Conservation (phyloP, 1,140 invertebrate genomes). For the Steinernema khuongi region DNA sequence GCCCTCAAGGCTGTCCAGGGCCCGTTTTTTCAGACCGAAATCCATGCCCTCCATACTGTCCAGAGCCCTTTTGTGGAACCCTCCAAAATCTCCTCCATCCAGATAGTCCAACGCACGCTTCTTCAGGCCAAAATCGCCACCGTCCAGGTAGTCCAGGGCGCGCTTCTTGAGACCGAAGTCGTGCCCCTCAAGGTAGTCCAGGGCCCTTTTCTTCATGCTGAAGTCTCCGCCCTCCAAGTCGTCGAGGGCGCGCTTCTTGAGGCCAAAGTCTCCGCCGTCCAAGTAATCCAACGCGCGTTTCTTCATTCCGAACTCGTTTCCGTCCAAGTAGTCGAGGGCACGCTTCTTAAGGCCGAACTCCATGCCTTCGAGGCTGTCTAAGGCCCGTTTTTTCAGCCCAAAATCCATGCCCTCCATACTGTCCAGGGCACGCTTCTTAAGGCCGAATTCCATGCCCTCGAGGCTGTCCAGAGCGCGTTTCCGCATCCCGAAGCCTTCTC, state of each 20-base stretch:
- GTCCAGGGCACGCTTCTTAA: constrained; percentile 8
- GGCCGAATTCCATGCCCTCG: not conserved
- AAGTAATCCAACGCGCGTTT: not conserved
- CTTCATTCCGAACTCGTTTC: not conserved
- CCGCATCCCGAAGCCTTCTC: constrained; percentile 14
- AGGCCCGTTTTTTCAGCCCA: constrained; percentile 9
- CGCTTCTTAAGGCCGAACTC: constrained; percentile 21
- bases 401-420: not conserved
- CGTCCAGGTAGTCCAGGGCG: not conserved
- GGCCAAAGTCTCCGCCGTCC: not conserved
- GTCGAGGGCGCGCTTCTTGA: constrained; percentile 9
- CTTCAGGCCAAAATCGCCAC: constrained; percentile 6
- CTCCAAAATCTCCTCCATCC: constrained; percentile 2
- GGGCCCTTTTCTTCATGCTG: constrained; percentile 21
- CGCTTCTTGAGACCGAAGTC: constrained; percentile 16
- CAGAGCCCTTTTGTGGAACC: constrained; percentile 13
- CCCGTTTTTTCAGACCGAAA: constrained; percentile 2
- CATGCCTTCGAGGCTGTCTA: constrained; percentile 6
- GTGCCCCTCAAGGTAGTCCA: constrained; percentile 21
- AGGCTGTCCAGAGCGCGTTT: constrained; percentile 19
- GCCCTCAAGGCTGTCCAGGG: not conserved
- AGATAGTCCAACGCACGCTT: constrained; percentile 13
- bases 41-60: not conserved
- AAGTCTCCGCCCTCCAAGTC: constrained; percentile 10
- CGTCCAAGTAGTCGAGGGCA: not conserved